Base-by-base conservation (phyloP, 2,888 invertebrate genomes). In the Lepetodrilus schrolli region DNA sequence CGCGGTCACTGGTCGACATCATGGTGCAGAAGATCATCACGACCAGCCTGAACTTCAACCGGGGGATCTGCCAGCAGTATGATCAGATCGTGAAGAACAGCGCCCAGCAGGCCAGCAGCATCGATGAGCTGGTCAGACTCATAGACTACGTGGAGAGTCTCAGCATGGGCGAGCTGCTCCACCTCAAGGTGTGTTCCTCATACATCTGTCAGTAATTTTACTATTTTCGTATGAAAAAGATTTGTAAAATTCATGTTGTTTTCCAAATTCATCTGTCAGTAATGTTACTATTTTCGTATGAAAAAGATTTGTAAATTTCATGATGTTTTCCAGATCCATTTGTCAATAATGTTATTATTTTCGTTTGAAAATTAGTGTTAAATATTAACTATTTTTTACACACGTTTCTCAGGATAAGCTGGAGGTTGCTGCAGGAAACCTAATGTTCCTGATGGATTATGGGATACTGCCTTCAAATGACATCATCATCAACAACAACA, bases 371-470 rank as follows among this genome's bases (percentile, higher is more conserved):
- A n/a, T n/a, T n/a, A n/a, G n/a, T n/a, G n/a, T n/a, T n/a, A n/a
- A n/a, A n/a, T n/a, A n/a, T n/a, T n/a, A n/a, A n/a, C n/a, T n/a
- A n/a, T n/a, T n/a, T n/a, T n/a, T n/a, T n/a, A n/a, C n/a, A n/a
- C n/a, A 36, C 36, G 1, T 30, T 47, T 38, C 50, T 74, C 76
- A 90, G 90, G 86, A 86, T 65, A 89, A 89, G 76, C 84, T 88
- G 47, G 86, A 88, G 72, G 84, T 88, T 4, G 90, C 90, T n/a
- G 88, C 83, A 4, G 86, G 83, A 7, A 90, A 89, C 77, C 79
- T 90, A 51, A 77, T 90, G 78, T 90, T 90, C 74, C 81, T 90
- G 65, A 85, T 90, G 86, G 86, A 89, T 68, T 90, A 90, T 78
- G 86, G 88, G 10, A 80, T 84, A 58, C 83, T 90, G 38, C 78